Evolutionary conservation across 2,888 invertebrate species (phyloP), one percentile per base, ranked within the genome.

Genomic region (Clunio marinus): DNA sequence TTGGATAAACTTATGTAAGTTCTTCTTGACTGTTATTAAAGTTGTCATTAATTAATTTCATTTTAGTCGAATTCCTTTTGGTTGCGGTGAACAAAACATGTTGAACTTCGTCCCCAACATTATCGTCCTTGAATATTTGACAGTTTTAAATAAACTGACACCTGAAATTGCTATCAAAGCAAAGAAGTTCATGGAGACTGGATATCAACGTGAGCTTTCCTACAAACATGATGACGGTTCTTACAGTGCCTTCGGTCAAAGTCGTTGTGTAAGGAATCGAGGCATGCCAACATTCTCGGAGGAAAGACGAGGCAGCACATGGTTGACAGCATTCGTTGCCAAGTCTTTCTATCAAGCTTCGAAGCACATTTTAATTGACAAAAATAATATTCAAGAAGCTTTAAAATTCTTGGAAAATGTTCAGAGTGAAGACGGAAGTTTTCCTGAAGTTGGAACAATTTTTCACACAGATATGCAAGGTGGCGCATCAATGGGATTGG

Each of bases 21-120:
- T 22, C 13, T 45, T 32, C 32, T 32, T 32, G 5, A 7, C 32
- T 7, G 4, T 10, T 32, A 32, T 7, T 4, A 10, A 10, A 32
- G 10, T 4, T 32, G 32, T 7, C 32, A 24, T 77, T 88, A 35
- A 79, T 89, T 24, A 32, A 32, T 32, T 32, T 10, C 32, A 7
- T 10, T 10, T 41, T 41, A 60, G 58, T 7, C 27, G 20, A 22
- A 75, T 88, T 72, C 89, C 88, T 0, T 90, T 75, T 84, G 94
- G 76, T 85, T 93, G 70, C 91, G 96, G 96, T 87, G 81, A 81
- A 81, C 79, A 76, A 70, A 76, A 78, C 68, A 77, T 77, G 76
- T 73, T 88, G 0, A 81, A 83, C 17, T 84, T 89, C 73, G 86
- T 86, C 0, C 88, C 89, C 0, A 88, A 88, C 73, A 82, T 89